Percentiles rank a stretch among this genome's conserved stretches.
phyloP scores from a whole-genome alignment of 2,113 vertebrate species.

The Cololabis saira region DNA sequence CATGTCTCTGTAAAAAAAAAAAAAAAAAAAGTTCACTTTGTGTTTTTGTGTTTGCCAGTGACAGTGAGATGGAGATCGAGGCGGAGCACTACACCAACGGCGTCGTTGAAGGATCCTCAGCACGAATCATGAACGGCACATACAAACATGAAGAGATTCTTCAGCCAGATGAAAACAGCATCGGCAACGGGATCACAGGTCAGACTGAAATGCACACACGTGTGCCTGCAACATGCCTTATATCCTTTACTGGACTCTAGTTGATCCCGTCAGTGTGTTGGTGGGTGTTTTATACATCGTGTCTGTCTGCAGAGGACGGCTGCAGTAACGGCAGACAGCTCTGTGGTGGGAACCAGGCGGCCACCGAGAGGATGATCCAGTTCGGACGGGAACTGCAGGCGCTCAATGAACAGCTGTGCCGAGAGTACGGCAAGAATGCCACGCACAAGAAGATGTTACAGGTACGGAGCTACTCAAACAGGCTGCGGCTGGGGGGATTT shows the following conservation, averaged over 20 bases:
- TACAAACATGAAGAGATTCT: slow-evolving; percentile 96
- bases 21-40: no score
- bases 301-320: slow-evolving; percentile 82
- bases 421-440: slow-evolving; percentile 93
- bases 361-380: slow-evolving; percentile 97
- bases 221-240: neutral
- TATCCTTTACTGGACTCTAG: neutral
- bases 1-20: no score
- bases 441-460: slow-evolving; percentile 83
- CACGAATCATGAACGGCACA: slow-evolving; percentile 94
- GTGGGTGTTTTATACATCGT: neutral
- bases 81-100: slow-evolving; percentile 96
- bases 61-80: slow-evolving; percentile 98
- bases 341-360: slow-evolving; percentile 94
- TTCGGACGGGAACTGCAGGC: slow-evolving; percentile 96
- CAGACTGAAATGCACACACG: neutral
- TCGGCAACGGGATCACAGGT: slow-evolving; percentile 87
- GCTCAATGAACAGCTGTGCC: slow-evolving; percentile 93
- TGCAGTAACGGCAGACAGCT: slow-evolving; percentile 90
- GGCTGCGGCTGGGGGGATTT: neutral
- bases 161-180: slow-evolving; percentile 93
- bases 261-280: neutral
- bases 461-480: slow-evolving; percentile 35
- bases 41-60: slow-evolving; percentile 79
- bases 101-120: slow-evolving; percentile 88